Evolutionary conservation across 2,797 vertebrate genomes (phyloP).

Genomic region (Bufotes viridis): DNA sequence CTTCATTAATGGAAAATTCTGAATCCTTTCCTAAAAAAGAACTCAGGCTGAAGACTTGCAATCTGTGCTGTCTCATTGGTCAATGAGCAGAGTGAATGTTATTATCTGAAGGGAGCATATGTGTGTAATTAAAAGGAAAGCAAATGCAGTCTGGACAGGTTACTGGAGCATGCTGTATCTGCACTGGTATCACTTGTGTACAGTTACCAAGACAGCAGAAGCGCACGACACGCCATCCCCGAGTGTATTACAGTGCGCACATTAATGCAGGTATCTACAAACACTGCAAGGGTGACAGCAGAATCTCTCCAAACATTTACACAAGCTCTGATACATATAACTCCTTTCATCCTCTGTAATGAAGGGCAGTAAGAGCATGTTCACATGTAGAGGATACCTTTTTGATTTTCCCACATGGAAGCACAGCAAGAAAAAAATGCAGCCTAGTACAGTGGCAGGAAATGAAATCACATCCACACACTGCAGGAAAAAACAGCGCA

Average conservation of each 20-base stretch:
- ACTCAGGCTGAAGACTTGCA: neutral
- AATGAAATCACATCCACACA: too few relatives aligned
- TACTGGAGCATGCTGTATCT: conserved; percentile 35
- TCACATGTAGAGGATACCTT: too few relatives aligned
- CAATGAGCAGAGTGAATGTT: conserved; percentile 23
- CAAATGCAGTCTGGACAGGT: conserved; percentile 29
- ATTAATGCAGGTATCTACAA: conserved; percentile 20
- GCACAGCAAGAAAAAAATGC: too few relatives aligned
- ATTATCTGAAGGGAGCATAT: conserved; percentile 58
- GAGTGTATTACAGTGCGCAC: neutral
- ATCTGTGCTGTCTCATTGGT: conserved; percentile 34
- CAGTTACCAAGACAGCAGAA: conserved; percentile 52
- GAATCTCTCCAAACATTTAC: neutral
- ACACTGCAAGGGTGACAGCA: neutral
- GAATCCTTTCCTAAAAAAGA: neutral
- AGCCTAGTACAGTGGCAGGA: too few relatives aligned
- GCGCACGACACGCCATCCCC: conserved; percentile 6
- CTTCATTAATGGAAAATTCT: neutral
- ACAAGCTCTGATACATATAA: neutral
- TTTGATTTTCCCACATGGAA: too few relatives aligned
- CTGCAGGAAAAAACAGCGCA: too few relatives aligned
- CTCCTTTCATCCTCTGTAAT: neutral
- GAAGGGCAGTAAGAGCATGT: neutral
- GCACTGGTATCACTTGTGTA: conserved; percentile 32
- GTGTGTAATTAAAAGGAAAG: conserved; percentile 33